A percentile compares a stretch with the other conserved stretches of the same genome.
phyloP scores from a whole-genome alignment of 2,888 invertebrate species.

The Thyatira batis region DNA sequence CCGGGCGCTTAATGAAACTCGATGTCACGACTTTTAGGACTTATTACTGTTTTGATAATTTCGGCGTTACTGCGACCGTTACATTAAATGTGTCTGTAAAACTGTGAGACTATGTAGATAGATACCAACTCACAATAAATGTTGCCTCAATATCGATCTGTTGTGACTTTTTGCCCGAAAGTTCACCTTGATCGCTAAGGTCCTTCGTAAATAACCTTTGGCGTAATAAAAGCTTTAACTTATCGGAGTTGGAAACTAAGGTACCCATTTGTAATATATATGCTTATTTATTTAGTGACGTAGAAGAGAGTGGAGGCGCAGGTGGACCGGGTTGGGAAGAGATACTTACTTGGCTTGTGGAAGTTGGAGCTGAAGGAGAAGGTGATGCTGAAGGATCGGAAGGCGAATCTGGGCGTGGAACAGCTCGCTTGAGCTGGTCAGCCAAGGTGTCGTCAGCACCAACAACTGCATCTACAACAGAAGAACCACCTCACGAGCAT shows the following conservation, averaged over 20 bases:
- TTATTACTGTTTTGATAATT: slow-evolving; percentile 46
- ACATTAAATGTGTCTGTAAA: not conserved
- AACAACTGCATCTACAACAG: slow-evolving; percentile 58
- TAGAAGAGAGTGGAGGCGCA: slow-evolving; percentile 64
- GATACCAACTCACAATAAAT: not conserved
- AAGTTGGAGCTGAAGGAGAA: slow-evolving; percentile 91
- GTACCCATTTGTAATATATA: not conserved
- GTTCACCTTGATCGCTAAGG: slow-evolving; percentile 41
- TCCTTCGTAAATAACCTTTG: slow-evolving; percentile 36
- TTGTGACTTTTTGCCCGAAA: slow-evolving; percentile 36
- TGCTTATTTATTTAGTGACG: slow-evolving; percentile 39
- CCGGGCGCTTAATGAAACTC: slow-evolving; percentile 62
- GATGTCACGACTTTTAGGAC: slow-evolving; percentile 56
- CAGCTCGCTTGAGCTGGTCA: slow-evolving; percentile 93
- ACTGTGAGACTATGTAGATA: not conserved
- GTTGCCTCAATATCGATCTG: slow-evolving; percentile 37
- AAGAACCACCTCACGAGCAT: slow-evolving; percentile 73
- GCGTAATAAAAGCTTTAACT: slow-evolving; percentile 31
- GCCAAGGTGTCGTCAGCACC: slow-evolving; percentile 77
- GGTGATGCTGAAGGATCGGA: slow-evolving; percentile 72
- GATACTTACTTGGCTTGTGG: slow-evolving; percentile 95
- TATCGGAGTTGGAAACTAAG: slow-evolving; percentile 19
- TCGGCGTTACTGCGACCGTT: slow-evolving; percentile 27
- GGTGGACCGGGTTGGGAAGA: slow-evolving; percentile 85
- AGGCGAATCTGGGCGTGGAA: slow-evolving; percentile 86